A percentile compares a stretch with the other conserved stretches of the same genome.
phyloP scores from a whole-genome alignment of 2,888 invertebrate species.

The Sipha maydis region DNA sequence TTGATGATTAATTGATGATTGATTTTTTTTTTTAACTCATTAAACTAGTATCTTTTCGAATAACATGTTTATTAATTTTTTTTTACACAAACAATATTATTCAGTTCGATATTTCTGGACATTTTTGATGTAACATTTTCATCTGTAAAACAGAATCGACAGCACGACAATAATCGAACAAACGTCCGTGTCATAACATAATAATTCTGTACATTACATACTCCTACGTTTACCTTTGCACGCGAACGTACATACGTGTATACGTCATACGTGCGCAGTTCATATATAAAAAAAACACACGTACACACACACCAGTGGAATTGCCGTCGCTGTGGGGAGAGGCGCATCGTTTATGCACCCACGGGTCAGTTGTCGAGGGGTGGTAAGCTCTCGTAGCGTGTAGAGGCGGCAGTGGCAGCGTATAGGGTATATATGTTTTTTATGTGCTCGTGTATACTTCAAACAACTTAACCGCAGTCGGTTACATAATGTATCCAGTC shows the following conservation, averaged over 20 bases:
- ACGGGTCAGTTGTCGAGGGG: slow-evolving; percentile 48
- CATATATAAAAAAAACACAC: too few relatives aligned
- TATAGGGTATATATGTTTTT: slow-evolving; percentile 3
- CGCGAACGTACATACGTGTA: not conserved
- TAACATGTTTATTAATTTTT: too few relatives aligned
- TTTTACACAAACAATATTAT: too few relatives aligned
- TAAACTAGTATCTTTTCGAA: too few relatives aligned
- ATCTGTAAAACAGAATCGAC: too few relatives aligned
- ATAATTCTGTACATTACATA: not conserved
- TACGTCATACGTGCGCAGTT: too few relatives aligned
- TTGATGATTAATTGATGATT: too few relatives aligned
- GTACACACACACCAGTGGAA: slow-evolving; percentile 7
- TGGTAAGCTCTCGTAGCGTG: slow-evolving; percentile 48
- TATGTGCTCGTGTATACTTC: not conserved
- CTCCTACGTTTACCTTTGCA: not conserved
- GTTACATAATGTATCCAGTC: slow-evolving; percentile 37
- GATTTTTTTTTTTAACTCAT: too few relatives aligned
- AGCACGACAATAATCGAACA: too few relatives aligned
- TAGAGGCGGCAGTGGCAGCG: not conserved
- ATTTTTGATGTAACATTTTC: too few relatives aligned
- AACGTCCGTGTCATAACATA: too few relatives aligned
- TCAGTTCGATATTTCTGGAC: too few relatives aligned
- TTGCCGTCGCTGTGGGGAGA: slow-evolving; percentile 30
- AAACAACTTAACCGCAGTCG: slow-evolving; percentile 39
- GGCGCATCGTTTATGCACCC: slow-evolving; percentile 59